Percentiles rank a stretch among this genome's conserved stretches.
Evolutionary conservation across 2,113 vertebrate species (phyloP).

Genomic region (Dipodomys spectabilis): DNA sequence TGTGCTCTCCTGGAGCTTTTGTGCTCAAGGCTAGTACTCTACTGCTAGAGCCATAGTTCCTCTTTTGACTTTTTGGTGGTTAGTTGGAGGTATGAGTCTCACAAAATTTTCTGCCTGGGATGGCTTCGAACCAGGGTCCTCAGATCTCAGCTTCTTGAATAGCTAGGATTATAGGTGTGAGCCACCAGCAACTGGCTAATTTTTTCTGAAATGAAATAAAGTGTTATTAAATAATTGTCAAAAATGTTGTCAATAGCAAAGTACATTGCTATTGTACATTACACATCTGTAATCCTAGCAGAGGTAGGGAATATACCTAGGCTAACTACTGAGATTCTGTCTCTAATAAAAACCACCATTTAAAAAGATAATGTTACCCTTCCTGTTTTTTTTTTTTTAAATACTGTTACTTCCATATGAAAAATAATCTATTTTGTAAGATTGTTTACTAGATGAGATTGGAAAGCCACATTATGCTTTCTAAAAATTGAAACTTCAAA

Average conservation of each 20-base stretch:
- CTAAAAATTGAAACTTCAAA: conserved; percentile 28
- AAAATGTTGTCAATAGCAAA: neutral
- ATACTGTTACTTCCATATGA: neutral
- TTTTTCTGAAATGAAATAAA: neutral
- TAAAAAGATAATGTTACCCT: no score
- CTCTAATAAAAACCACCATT: neutral
- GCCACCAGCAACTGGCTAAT: no score
- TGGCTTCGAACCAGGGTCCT: no score
- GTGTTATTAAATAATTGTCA: conserved; percentile 18
- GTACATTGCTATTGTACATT: no score
- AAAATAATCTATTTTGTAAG: conserved; percentile 14
- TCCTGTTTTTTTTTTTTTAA: neutral
- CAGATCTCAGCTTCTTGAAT: no score
- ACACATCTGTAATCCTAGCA: neutral
- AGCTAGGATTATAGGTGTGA: no score
- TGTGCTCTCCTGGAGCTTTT: no score
- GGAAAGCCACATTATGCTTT: neutral
- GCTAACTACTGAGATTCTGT: neutral
- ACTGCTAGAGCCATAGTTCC: no score
- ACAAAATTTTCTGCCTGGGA: neutral
- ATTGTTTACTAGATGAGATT: neutral
- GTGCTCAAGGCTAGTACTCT: no score
- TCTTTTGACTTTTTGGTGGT: no score
- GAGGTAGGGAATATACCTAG: neutral
- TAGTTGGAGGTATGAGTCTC: no score